Evolutionary conservation across 1,140 invertebrate genomes (phyloP), one percentile per base, ranked within the genome.

Genomic region (Eriosoma lanigerum): DNA sequence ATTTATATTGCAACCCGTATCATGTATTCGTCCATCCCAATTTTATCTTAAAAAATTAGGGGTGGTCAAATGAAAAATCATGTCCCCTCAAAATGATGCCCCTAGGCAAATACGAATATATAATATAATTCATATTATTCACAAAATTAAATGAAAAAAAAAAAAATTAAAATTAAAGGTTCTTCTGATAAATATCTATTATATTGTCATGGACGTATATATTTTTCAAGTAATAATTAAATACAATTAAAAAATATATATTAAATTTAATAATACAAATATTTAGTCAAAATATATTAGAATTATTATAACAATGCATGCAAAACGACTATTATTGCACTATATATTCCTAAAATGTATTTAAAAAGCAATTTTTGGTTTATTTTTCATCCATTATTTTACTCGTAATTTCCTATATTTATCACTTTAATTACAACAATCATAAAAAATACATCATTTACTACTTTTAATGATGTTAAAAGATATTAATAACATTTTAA

Each of bases 241-340:
- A 15, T 38, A 8, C 3, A 38, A 38, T 38, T 38, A 13, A 21
- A 24, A 44, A 15, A 1, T 21, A 13, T 8, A 8, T 4, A 13
- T 5, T 44, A 46, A 46, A 24, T 8, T 15, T 19, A 21, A 13
- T 68, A 19, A 17, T 9, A 19, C 8, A 32, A 62, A 0, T 19
- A 8, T 62, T 19, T 38, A 32, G 10, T 3, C 17, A 32, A 21
- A 46, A 24, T 1, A 46, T 9, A 8, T 24, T 24, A 17, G 2
- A n/a, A 48, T 15, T 48, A 66, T 15, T 5, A 24, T n/a, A n/a
- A n/a, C n/a, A n/a, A n/a, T n/a, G 24, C 64, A 68, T 68, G 64
- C 64, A 21, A 68, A 68, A 68, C 38, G n/a, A 17, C 38, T 21
- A 68, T 68, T 68, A 68, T 46, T 21, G 12, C 15, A 21, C n/a